These are phyloP conservation scores for Dreissena rostriformis DNA, from an alignment of 1,140 invertebrate genomes.

Conservation along the genomic window DNA sequence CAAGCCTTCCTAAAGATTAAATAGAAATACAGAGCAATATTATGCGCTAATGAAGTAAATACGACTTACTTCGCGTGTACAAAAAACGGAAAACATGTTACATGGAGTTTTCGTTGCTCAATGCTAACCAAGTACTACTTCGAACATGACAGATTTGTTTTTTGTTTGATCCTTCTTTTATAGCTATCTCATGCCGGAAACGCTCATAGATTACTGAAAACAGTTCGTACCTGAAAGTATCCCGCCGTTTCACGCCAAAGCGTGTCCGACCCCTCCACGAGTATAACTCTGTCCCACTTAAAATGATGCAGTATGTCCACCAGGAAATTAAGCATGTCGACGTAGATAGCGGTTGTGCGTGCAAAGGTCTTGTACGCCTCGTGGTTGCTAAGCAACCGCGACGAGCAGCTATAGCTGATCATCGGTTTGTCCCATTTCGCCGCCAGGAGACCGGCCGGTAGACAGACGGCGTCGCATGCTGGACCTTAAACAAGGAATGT, in stretches of 20 bases:
- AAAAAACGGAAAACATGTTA: no score
- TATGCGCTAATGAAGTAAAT: no score
- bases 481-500: conserved; percentile 60
- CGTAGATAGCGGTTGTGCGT: conserved; percentile 57
- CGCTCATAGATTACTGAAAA: no score
- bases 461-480: conserved; percentile 66
- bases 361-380: conserved; percentile 48
- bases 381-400: conserved; percentile 40
- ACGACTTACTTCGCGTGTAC: no score
- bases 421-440: conserved; percentile 64
- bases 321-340: conserved; percentile 56
- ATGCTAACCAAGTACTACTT: no score
- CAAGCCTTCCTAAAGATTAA: conserved; percentile 9
- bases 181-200: no score
- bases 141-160: no score
- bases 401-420: conserved; percentile 79
- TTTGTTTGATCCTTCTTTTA: no score
- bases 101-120: no score
- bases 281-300: conserved; percentile 60
- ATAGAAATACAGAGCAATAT: no score
- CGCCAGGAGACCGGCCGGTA: conserved; percentile 60
- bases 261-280: conserved; percentile 57
- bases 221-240: conserved; percentile 54
- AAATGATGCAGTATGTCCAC: conserved; percentile 59
- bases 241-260: conserved; percentile 65